A percentile compares a stretch with the other conserved stretches of the same genome.
These are phyloP conservation scores for Stratiomys singularior DNA, from an alignment of 2,888 invertebrate genomes.

Conservation along the genomic window DNA sequence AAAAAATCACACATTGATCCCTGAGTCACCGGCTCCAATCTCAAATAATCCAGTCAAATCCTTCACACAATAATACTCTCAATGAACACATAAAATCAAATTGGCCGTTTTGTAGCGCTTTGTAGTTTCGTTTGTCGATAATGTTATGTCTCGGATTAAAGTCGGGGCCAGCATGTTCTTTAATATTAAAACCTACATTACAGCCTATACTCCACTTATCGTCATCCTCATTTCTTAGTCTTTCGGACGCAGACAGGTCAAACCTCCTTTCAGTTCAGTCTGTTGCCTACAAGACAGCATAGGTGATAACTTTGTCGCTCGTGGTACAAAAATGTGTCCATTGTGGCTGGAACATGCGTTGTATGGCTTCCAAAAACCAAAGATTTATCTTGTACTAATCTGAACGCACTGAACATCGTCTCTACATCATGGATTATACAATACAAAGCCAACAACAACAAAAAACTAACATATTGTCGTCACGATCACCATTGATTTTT, in stretches of 20 bases:
- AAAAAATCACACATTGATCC: too few species aligned
- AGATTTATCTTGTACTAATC: slow-evolving; percentile 11
- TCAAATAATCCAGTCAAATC: background rate
- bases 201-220: background rate
- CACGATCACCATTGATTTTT: slow-evolving; percentile 20
- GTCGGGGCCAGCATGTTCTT: background rate
- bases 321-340: slow-evolving; percentile 33
- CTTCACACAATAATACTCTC: slow-evolving; percentile 1
- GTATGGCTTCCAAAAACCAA: slow-evolving; percentile 32
- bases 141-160: background rate
- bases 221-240: background rate
- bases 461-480: background rate
- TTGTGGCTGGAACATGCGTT: slow-evolving; percentile 26
- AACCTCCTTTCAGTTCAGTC: background rate
- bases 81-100: slow-evolving; percentile 6
- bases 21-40: too few species aligned
- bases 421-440: too few species aligned
- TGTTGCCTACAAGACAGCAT: background rate
- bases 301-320: slow-evolving; percentile 32
- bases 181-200: background rate
- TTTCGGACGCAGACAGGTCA: background rate
- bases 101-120: slow-evolving; percentile 22
- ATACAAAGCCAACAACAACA: too few species aligned
- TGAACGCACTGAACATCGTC: background rate
- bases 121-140: slow-evolving; percentile 8